A percentile compares a stretch with the other conserved stretches of the same genome.
Conservation (phyloP, 1,140 invertebrate species). For the Rhynchophorus ferrugineus region DNA sequence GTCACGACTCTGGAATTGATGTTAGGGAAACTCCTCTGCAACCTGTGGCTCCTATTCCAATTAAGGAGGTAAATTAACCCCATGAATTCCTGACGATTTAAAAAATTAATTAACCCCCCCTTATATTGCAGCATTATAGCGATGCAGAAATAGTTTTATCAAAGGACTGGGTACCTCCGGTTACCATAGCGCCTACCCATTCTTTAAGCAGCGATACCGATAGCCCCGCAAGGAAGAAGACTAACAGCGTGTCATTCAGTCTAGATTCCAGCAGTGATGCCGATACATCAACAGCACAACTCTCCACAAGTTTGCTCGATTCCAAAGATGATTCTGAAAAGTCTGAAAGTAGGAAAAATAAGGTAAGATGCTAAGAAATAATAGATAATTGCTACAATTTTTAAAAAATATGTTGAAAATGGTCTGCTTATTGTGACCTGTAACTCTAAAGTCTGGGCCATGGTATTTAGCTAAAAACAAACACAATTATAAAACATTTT, state of each 20-base stretch:
- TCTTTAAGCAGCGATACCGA: conserved; percentile 42
- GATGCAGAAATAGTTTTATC: conserved; percentile 78
- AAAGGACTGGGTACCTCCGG: conserved; percentile 74
- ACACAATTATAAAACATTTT: no score
- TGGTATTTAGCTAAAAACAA: no score
- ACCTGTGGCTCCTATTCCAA: conserved; percentile 45
- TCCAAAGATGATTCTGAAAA: conserved; percentile 46
- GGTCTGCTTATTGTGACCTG: no score
- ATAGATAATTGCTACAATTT: no score
- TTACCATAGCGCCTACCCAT: conserved; percentile 59
- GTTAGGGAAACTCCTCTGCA: conserved; percentile 62
- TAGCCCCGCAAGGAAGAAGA: conserved; percentile 55
- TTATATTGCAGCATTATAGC: conserved; percentile 49
- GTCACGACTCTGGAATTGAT: conserved; percentile 84
- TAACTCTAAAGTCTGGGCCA: no score
- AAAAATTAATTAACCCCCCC: background rate
- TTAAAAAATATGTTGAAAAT: no score
- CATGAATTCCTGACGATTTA: no score
- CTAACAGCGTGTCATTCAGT: conserved; percentile 66
- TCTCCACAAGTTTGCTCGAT: conserved; percentile 34
- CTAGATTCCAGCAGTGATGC: conserved; percentile 52
- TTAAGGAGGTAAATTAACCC: conserved; percentile 50
- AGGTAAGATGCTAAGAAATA: conserved; percentile 50
- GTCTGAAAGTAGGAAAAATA: conserved; percentile 55
- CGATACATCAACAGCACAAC: conserved; percentile 24